These are phyloP conservation scores for Aphidoletes aphidimyza DNA, from an alignment of 2,888 invertebrate genomes.

Conservation along the genomic window DNA sequence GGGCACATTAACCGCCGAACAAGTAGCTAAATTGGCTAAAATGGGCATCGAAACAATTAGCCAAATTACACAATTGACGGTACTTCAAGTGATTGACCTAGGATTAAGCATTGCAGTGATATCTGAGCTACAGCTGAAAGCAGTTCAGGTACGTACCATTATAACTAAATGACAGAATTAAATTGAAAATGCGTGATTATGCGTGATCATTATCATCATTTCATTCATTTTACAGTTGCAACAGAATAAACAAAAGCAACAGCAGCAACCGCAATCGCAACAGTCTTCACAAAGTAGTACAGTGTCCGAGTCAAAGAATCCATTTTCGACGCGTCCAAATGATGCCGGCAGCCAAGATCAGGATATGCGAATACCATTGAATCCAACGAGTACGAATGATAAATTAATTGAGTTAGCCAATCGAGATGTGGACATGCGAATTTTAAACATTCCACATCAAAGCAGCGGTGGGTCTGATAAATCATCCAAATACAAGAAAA, in stretches of 20 bases:
- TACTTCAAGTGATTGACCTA: constrained; percentile 71
- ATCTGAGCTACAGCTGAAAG: constrained; percentile 72
- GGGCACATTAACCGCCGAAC: constrained; percentile 70
- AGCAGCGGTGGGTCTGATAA: constrained; percentile 61
- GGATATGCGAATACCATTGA: constrained; percentile 56
- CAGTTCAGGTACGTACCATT: constrained; percentile 68
- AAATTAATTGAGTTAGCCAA: constrained; percentile 45
- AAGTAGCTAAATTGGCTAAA: constrained; percentile 71
- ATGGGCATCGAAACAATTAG: constrained; percentile 73
- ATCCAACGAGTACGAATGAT: not conserved
- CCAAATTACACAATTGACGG: constrained; percentile 72
- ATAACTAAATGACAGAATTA: no score
- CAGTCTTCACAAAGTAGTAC: not conserved
- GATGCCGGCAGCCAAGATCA: constrained; percentile 46
- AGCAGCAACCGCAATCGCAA: not conserved
- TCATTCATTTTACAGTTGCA: no score
- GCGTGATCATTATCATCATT: no score
- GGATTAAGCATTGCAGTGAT: constrained; percentile 72
- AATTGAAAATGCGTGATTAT: no score
- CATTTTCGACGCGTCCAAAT: not conserved
- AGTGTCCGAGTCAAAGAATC: not conserved
- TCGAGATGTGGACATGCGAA: constrained; percentile 63
- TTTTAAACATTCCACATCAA: constrained; percentile 59
- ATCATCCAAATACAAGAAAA: not conserved
- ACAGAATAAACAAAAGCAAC: constrained; percentile 14